Conservation (phyloP, 2,113 vertebrate genomes). For the Ginglymostoma cirratum region DNA sequence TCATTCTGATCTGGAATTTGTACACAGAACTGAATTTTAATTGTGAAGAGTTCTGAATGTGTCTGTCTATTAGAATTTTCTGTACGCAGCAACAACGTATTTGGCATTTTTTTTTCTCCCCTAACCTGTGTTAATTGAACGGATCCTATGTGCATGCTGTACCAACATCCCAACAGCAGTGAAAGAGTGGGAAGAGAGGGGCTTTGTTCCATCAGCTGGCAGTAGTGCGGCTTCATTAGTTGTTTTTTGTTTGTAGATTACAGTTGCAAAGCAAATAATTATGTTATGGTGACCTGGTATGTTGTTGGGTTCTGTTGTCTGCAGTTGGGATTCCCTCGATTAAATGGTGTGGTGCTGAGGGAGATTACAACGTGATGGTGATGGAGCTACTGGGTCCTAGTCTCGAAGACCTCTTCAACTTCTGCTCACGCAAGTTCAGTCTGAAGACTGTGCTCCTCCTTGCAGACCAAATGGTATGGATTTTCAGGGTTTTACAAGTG, state of each 20-base stretch:
- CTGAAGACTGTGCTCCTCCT: constrained; percentile 90
- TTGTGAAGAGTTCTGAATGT: not conserved
- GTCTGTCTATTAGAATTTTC: not conserved
- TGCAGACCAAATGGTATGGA: constrained; percentile 90
- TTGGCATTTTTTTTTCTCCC: not conserved
- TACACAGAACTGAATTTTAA: not conserved
- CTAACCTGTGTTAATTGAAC: not conserved
- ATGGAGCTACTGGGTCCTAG: constrained; percentile 94
- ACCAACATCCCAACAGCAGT: no score
- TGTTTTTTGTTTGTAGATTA: not conserved
- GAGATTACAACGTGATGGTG: constrained; percentile 97
- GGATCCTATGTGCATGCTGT: not conserved
- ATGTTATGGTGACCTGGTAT: not conserved
- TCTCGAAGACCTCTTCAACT: constrained; percentile 95
- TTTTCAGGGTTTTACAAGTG: not conserved
- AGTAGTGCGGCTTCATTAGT: not conserved
- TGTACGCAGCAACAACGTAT: not conserved
- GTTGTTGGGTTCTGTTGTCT: constrained; percentile 4
- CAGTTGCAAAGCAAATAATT: no score
- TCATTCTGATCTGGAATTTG: not conserved
- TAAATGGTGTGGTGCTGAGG: constrained; percentile 96
- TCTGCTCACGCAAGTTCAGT: constrained; percentile 96
- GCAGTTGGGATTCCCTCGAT: constrained; percentile 93
- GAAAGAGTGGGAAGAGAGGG: no score
- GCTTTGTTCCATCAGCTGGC: not conserved